phyloP scores from a whole-genome alignment of 1,140 invertebrate genomes.

The Orussus abietinus region DNA sequence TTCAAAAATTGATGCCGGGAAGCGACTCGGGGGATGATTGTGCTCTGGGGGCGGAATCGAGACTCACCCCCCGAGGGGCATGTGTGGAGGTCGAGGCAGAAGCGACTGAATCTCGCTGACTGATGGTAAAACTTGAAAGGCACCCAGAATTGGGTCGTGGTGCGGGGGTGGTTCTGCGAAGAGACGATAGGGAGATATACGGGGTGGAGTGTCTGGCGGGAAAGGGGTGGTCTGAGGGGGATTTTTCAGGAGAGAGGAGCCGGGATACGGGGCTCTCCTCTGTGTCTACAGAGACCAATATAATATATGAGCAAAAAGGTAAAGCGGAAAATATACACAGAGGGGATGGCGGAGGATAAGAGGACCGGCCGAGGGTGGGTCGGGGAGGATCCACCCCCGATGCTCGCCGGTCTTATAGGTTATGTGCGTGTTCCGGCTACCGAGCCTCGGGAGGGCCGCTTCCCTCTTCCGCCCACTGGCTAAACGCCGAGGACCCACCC shows the following conservation, averaged over 20 bases:
- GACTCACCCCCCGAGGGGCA: conserved; percentile 21
- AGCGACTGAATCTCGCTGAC: conserved; percentile 21
- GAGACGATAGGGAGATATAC: conserved; percentile 3
- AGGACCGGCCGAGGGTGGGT: conserved; percentile 10
- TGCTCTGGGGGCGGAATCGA: conserved; percentile 20
- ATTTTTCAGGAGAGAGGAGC: too few relatives aligned
- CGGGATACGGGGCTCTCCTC: conserved; percentile 9
- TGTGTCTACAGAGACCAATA: conserved; percentile 23
- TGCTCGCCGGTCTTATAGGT: too few relatives aligned
- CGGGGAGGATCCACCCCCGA: too few relatives aligned
- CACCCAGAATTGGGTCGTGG: conserved; percentile 29
- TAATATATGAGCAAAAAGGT: conserved; percentile 22
- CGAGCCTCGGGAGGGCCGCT: too few relatives aligned
- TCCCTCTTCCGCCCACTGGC: too few relatives aligned
- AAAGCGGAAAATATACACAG: conserved; percentile 16
- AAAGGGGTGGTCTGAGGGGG: conserved; percentile 8
- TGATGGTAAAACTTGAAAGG: conserved; percentile 30
- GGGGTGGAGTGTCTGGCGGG: conserved; percentile 5
- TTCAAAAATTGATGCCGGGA: conserved; percentile 38
- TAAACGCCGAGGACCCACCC: too few relatives aligned
- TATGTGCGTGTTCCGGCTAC: too few relatives aligned
- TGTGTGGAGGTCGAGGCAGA: conserved; percentile 19
- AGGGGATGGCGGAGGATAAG: too few relatives aligned
- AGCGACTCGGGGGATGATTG: conserved; percentile 20
- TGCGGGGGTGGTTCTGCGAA: conserved; percentile 8